Conservation (phyloP, 2,888 invertebrate genomes). For the Ophion slaviceki region DNA sequence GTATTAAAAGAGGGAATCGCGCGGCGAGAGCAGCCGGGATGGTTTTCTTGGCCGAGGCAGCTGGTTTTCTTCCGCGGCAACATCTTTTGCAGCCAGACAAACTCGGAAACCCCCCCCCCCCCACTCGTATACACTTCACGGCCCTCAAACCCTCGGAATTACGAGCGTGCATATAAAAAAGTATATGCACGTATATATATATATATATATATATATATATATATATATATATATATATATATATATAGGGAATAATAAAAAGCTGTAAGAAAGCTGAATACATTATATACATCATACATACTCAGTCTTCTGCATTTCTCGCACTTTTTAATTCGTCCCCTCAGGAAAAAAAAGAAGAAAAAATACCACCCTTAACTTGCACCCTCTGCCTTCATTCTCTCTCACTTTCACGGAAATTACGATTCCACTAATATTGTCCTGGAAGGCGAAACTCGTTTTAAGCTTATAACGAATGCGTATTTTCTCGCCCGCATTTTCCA, state of each 20-base stretch:
- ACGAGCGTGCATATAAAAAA: slow-evolving; percentile 8
- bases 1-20: slow-evolving; percentile 16
- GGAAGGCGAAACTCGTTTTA: slow-evolving; percentile 31
- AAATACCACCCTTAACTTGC: slow-evolving; percentile 3
- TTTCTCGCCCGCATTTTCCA: slow-evolving; percentile 21
- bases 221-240: background rate
- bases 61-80: slow-evolving; percentile 62
- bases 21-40: slow-evolving; percentile 37
- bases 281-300: slow-evolving; percentile 8
- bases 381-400: slow-evolving; percentile 9
- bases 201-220: background rate
- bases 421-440: slow-evolving; percentile 44
- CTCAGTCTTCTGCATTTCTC: slow-evolving; percentile 20
- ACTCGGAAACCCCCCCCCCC: slow-evolving; percentile 19
- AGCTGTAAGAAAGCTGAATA: slow-evolving; percentile 33
- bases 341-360: slow-evolving; percentile 14
- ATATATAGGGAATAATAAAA: background rate
- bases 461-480: slow-evolving; percentile 47
- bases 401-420: slow-evolving; percentile 45
- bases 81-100: slow-evolving; percentile 36
- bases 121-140: slow-evolving; percentile 37
- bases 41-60: slow-evolving; percentile 46
- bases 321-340: slow-evolving; percentile 36
- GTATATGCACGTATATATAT: background rate
- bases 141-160: slow-evolving; percentile 52